phyloP scores from a whole-genome alignment of 2,888 invertebrate genomes.

The Drosophila macrothrix region DNA sequence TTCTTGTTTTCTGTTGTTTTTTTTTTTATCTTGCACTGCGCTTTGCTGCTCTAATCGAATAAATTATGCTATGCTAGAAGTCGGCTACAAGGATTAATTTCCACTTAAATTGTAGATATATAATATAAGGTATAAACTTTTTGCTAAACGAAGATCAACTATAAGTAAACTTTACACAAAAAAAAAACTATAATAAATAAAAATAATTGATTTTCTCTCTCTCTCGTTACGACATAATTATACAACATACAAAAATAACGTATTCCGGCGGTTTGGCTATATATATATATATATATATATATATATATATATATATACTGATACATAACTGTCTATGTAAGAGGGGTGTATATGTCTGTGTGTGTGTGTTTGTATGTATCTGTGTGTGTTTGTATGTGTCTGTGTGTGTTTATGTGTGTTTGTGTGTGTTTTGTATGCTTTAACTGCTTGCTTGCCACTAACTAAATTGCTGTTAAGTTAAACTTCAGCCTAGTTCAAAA shows the following conservation, averaged over 20 bases:
- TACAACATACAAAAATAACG: constrained; percentile 52
- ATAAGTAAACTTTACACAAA: constrained; percentile 55
- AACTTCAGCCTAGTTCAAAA: constrained; percentile 51
- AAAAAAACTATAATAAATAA: constrained; percentile 45
- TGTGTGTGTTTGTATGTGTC: background rate
- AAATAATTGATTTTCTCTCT: constrained; percentile 32
- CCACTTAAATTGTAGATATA: constrained; percentile 48
- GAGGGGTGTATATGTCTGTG: constrained; percentile 6
- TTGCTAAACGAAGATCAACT: constrained; percentile 77
- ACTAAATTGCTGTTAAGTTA: constrained; percentile 47
- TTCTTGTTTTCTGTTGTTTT: background rate
- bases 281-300: background rate
- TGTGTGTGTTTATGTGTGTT: background rate
- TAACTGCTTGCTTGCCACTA: constrained; percentile 14
- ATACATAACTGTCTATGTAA: constrained; percentile 19
- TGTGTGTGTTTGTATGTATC: background rate
- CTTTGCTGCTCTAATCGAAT: constrained; percentile 60
- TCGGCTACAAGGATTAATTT: constrained; percentile 54
- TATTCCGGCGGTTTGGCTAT: constrained; percentile 37
- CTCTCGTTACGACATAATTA: constrained; percentile 26
- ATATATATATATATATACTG: background rate
- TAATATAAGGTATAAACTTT: constrained; percentile 35
- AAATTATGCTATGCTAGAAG: constrained; percentile 77
- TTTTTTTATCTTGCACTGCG: constrained; percentile 22
- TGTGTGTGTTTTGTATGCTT: constrained; percentile 6